Conservation (phyloP, 2,888 invertebrate genomes). For the Bimastos eiseni region DNA sequence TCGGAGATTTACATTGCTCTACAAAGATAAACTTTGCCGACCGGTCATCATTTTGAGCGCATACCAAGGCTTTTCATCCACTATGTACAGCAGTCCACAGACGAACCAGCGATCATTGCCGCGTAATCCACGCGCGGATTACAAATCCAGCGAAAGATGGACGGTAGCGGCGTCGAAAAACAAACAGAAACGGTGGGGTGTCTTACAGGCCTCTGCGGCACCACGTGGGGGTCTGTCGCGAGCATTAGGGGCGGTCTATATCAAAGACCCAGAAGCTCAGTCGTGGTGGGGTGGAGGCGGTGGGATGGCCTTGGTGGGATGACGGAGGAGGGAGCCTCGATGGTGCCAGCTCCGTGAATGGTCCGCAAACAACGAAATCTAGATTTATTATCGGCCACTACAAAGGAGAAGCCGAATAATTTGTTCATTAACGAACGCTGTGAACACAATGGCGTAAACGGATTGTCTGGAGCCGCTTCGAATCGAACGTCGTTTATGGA, state of each 20-base stretch:
- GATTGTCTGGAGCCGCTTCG: neutral
- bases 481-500: neutral
- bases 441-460: neutral
- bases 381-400: neutral
- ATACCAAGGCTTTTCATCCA: neutral
- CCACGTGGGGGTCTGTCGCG: neutral
- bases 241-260: neutral
- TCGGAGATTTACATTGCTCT: too few relatives aligned
- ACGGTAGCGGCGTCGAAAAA: neutral
- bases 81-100: neutral
- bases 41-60: neutral
- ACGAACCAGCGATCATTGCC: neutral
- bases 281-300: neutral
- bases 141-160: neutral
- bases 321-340: too few relatives aligned
- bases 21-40: neutral
- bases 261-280: neutral
- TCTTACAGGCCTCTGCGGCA: neutral
- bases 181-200: neutral
- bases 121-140: neutral
- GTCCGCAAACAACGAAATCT: neutral
- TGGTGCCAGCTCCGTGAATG: neutral
- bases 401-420: constrained; percentile 6
- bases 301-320: too few relatives aligned
- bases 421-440: constrained; percentile 7